phyloP scores from a whole-genome alignment of 2,113 vertebrate species.

The Scortum barcoo region DNA sequence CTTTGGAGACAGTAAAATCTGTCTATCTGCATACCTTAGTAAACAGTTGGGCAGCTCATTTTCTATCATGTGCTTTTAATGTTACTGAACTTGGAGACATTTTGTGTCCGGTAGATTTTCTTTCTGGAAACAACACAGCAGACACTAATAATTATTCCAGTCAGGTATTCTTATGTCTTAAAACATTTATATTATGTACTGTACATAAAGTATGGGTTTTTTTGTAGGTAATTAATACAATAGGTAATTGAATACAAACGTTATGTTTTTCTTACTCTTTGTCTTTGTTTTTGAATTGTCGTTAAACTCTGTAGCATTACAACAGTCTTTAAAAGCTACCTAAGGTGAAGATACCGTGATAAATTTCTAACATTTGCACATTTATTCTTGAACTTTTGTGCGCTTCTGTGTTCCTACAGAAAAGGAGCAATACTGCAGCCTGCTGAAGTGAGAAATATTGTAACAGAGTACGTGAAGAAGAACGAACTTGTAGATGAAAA shows the following conservation, averaged over 20 bases:
- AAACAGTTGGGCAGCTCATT: background rate
- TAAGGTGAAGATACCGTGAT: background rate
- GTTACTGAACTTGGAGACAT: background rate
- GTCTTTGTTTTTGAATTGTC: background rate
- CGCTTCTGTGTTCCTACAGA: constrained; percentile 75
- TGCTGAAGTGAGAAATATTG: constrained; percentile 87
- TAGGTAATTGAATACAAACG: background rate
- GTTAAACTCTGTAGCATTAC: background rate
- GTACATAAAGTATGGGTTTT: no score
- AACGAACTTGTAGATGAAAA: constrained; percentile 90
- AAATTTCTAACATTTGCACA: background rate
- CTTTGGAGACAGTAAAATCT: background rate
- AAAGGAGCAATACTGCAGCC: constrained; percentile 90
- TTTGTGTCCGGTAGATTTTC: no score
- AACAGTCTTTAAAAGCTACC: background rate
- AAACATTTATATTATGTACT: background rate
- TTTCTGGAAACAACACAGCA: no score
- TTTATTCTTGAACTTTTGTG: background rate
- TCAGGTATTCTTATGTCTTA: background rate
- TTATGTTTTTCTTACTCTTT: background rate
- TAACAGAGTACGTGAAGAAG: constrained; percentile 92
- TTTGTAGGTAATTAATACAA: no score
- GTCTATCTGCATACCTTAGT: background rate
- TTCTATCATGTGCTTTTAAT: background rate
- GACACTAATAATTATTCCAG: background rate